These are phyloP conservation scores for Callionymus lyra DNA, from an alignment of 2,113 vertebrate genomes.

Conservation along the genomic window DNA sequence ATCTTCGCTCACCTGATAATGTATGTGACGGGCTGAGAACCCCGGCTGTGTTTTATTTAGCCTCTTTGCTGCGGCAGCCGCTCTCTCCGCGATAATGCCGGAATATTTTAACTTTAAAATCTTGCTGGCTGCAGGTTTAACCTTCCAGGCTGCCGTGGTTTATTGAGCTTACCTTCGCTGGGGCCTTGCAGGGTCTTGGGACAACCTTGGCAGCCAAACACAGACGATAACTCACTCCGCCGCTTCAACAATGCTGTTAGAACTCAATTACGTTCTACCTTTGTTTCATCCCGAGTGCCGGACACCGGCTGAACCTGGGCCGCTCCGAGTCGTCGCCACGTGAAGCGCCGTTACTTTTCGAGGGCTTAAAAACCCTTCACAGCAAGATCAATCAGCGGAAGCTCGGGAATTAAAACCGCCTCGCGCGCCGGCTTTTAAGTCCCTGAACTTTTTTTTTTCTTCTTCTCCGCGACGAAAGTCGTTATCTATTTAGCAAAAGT, in stretches of 20 bases:
- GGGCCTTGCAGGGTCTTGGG: slow-evolving; percentile 38
- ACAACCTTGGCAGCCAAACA: slow-evolving; percentile 43
- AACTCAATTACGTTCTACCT: slow-evolving; percentile 46
- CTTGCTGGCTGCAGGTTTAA: slow-evolving; percentile 35
- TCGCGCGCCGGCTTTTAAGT: slow-evolving; percentile 34
- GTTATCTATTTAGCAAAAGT: slow-evolving; percentile 48
- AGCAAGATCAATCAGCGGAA: slow-evolving; percentile 31
- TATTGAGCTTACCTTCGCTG: slow-evolving; percentile 47
- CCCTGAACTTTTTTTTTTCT: slow-evolving; percentile 5
- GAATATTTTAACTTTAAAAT: slow-evolving; percentile 18
- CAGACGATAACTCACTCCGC: slow-evolving; percentile 43
- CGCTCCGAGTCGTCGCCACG: slow-evolving; percentile 14
- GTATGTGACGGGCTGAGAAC: too few relatives aligned
- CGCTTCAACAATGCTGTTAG: slow-evolving; percentile 23
- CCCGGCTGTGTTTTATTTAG: too few relatives aligned
- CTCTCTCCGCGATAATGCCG: slow-evolving; percentile 10
- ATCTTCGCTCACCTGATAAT: too few relatives aligned
- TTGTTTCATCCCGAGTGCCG: slow-evolving; percentile 23
- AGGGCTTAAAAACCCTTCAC: slow-evolving; percentile 19
- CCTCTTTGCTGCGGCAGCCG: neutral
- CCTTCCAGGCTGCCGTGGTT: slow-evolving; percentile 42
- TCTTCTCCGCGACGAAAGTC: slow-evolving; percentile 22
- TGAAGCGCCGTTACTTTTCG: slow-evolving; percentile 16
- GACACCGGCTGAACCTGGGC: slow-evolving; percentile 3
- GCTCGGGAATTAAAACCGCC: slow-evolving; percentile 21